These are phyloP conservation scores for Drosophila ohnishii DNA, from an alignment of 1,140 invertebrate species.

Conservation along the genomic window DNA sequence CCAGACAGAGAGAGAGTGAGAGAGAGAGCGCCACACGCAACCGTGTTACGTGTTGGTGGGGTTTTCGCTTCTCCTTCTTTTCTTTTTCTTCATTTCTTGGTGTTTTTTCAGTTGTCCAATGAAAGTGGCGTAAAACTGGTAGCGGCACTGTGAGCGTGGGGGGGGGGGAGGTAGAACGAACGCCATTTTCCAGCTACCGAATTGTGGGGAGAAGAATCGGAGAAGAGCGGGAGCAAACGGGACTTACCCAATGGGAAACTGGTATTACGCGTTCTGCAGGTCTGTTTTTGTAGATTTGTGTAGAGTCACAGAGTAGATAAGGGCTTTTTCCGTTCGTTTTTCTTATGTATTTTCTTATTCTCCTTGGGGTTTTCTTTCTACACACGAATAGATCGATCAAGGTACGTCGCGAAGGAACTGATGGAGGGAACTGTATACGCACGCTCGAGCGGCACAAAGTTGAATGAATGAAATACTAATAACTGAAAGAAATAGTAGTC, in stretches of 20 bases:
- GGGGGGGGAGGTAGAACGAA: constrained; percentile 32
- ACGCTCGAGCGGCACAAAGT: constrained; percentile 81
- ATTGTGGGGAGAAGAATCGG: constrained; percentile 23
- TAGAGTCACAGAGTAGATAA: not conserved
- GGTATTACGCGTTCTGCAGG: constrained; percentile 47
- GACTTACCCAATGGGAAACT: constrained; percentile 63
- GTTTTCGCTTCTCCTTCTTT: constrained; percentile 21
- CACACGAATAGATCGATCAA: constrained; percentile 34
- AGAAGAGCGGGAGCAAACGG: constrained; percentile 23
- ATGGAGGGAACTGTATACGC: constrained; percentile 72
- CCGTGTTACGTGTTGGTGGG: constrained; percentile 45
- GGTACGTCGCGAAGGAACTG: constrained; percentile 79
- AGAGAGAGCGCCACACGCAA: constrained; percentile 40
- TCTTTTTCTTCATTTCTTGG: constrained; percentile 17
- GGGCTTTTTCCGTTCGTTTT: constrained; percentile 11
- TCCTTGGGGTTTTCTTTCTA: constrained; percentile 10
- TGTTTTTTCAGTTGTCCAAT: constrained; percentile 64
- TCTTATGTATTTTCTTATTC: constrained; percentile 27
- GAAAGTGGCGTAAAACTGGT: constrained; percentile 82
- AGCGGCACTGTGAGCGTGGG: constrained; percentile 44
- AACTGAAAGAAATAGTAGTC: constrained; percentile 82
- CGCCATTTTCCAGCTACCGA: constrained; percentile 49
- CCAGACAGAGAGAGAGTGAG: constrained; percentile 2
- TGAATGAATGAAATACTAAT: constrained; percentile 82
- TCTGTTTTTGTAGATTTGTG: not conserved